Conservation (phyloP, 35 echinoderm and acorn worm genomes). For the Lytechinus pictus region DNA sequence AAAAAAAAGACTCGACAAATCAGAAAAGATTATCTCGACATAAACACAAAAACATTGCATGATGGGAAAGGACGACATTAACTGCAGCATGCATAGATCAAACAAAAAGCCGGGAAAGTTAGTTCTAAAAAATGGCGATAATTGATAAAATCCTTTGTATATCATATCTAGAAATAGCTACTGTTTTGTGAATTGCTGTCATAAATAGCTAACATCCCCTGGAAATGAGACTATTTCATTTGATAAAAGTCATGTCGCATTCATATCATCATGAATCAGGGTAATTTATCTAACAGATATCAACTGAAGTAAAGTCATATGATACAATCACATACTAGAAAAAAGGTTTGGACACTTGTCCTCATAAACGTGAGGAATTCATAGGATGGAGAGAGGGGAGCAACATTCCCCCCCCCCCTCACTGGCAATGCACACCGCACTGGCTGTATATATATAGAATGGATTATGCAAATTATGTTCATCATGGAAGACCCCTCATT, state of each 20-base stretch:
- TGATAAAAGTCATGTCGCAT: no score
- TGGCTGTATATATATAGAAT: neutral
- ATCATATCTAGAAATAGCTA: neutral
- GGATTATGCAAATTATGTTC: neutral
- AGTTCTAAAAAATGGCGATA: neutral
- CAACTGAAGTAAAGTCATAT: neutral
- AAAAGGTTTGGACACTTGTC: neutral
- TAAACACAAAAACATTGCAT: neutral
- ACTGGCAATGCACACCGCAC: neutral
- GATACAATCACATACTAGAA: neutral
- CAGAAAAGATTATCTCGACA: neutral
- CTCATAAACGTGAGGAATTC: neutral
- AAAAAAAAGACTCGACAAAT: neutral
- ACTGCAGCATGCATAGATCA: neutral
- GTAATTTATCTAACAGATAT: no score
- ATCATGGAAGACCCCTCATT: slow-evolving; percentile 39
- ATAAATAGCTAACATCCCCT: neutral
- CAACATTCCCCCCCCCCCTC: neutral
- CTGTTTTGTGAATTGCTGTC: neutral
- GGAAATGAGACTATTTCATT: no score
- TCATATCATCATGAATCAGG: no score
- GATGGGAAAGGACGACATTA: neutral
- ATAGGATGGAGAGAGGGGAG: neutral
- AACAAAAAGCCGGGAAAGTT: neutral
- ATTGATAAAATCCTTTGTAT: neutral